A percentile compares a stretch with the other conserved stretches of the same genome.
Evolutionary conservation across 2,113 vertebrate species (phyloP).

Genomic region (Trematocara variabile): DNA sequence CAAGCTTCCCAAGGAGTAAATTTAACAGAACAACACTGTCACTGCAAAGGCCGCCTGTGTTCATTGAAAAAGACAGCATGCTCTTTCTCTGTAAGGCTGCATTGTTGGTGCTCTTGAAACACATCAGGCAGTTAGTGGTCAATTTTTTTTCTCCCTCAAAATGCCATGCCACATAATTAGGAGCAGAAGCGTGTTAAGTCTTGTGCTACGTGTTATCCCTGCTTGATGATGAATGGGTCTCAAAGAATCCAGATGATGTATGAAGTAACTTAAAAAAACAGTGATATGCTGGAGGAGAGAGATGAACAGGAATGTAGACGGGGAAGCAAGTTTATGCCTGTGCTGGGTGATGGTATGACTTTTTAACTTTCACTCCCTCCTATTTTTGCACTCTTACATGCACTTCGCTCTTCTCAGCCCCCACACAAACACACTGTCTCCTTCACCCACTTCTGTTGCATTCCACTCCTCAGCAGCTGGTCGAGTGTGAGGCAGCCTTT

Average conservation of each 20-base stretch:
- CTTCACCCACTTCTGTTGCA: background rate
- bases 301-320: slow-evolving; percentile 28
- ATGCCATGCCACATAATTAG: background rate
- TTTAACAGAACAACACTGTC: background rate
- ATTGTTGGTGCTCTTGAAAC: background rate
- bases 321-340: slow-evolving; percentile 49
- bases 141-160: background rate
- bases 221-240: background rate
- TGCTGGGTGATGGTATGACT: background rate
- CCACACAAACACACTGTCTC: background rate
- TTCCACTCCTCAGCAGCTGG: slow-evolving; percentile 11
- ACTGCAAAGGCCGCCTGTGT: background rate
- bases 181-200: background rate
- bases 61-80: background rate
- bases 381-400: background rate
- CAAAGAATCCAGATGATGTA: background rate
- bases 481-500: background rate
- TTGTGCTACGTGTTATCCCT: background rate
- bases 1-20: slow-evolving; percentile 20
- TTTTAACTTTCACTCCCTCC: background rate
- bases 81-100: background rate
- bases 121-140: background rate
- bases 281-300: background rate
- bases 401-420: background rate
- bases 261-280: background rate